Base-by-base conservation (phyloP, 2,888 invertebrate species). In the Blera fallax region DNA sequence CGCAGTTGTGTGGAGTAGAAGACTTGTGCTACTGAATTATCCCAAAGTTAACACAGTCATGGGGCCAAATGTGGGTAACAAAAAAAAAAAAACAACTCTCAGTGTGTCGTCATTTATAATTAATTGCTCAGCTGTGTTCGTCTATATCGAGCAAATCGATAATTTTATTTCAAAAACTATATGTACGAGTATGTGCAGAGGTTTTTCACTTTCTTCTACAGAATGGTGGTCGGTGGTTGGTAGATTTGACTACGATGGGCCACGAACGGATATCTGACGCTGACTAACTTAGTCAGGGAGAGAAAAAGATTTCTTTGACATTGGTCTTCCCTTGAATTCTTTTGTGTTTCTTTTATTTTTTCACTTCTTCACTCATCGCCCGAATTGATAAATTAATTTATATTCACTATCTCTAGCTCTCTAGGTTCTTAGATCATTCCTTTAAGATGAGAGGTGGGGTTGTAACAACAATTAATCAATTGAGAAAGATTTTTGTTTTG, bases 71-170 rank as follows among this genome's bases (percentile, higher is more conserved):
- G 67, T 48, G 45, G 80, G 67, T 54, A 54, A 64, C 79, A 56
- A 56, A 64, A 70, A 50, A 58, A 52, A 65, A 79, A 67, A 54
- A 69, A 65, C 58, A 79, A 69, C 81, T 81, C 52, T 70, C 64
- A 48, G 45, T 65, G 60, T 77, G 67, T 62, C 76, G 85, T 85
- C 85, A 81, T 85, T 85, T 85, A 81, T 77, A 85, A 85, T 81
- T 85, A 85, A 85, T 85, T 72, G 54, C 80, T 77, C 73, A 80
- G 70, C 65, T 64, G 76, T 70, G 52, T 80, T 70, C 45, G 67
- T 58, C 84, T 65, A 56, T 65, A 37, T 29, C 37, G 54, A 72
- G 76, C 54, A 60, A 85, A 85, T 85, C 85, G 85, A 85, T 85
- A 85, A 60, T 64, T 67, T 74, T 70, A 52, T 58, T 56, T 80